These are phyloP conservation scores for Diloba caeruleocephala DNA, from an alignment of 2,888 invertebrate species.

Conservation along the genomic window DNA sequence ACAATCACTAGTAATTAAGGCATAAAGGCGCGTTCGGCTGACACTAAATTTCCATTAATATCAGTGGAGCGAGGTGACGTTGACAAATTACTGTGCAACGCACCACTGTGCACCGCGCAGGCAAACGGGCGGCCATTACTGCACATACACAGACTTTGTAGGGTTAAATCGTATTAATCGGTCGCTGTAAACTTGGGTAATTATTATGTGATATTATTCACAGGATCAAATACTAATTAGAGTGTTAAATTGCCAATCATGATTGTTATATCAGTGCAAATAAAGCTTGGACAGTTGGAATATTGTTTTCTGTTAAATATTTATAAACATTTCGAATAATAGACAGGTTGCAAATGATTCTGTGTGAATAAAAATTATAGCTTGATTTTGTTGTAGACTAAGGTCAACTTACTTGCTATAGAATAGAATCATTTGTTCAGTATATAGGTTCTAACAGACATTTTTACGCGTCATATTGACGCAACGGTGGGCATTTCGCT, in stretches of 20 bases:
- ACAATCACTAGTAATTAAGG: constrained; percentile 76
- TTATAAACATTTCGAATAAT: no score
- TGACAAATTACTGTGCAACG: constrained; percentile 75
- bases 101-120: constrained; percentile 38
- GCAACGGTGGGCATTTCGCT: no score
- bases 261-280: neutral
- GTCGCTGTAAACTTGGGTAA: constrained; percentile 23
- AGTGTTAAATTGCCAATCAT: constrained; percentile 21
- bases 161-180: constrained; percentile 40
- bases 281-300: no score
- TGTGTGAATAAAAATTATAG: no score
- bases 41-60: constrained; percentile 82
- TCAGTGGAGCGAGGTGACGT: constrained; percentile 67
- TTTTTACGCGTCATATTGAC: no score
- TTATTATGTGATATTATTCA: constrained; percentile 27
- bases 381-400: no score
- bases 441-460: no score
- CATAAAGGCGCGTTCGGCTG: constrained; percentile 70
- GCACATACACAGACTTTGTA: constrained; percentile 42
- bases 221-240: constrained; percentile 14
- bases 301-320: no score
- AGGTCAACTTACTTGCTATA: no score
- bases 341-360: no score
- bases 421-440: no score
- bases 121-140: constrained; percentile 46